These are phyloP conservation scores for Eretmodus cyanostictus DNA, from an alignment of 2,113 vertebrate genomes.

Conservation along the genomic window DNA sequence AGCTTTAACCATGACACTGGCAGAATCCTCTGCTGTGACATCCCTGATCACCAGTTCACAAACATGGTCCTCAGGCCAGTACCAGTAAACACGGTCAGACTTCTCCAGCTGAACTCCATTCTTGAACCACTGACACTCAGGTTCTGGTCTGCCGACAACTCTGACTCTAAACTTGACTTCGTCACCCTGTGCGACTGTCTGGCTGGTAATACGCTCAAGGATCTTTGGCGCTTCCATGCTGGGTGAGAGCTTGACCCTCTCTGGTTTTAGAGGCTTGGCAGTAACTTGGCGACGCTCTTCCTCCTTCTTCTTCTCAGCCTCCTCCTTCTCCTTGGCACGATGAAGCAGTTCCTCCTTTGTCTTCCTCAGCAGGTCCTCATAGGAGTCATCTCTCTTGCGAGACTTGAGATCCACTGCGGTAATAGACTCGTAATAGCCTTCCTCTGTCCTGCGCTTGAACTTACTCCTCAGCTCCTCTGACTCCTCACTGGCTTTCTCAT, in stretches of 20 bases:
- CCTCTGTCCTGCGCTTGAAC: conserved; percentile 96
- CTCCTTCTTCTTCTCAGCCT: conserved; percentile 86
- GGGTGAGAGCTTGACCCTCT: conserved; percentile 85
- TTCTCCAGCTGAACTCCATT: conserved; percentile 93
- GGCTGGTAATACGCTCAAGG: conserved; percentile 90
- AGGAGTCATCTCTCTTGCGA: conserved; percentile 91
- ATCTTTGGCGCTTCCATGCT: conserved; percentile 98
- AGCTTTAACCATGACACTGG: conserved; percentile 97
- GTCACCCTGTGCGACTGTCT: conserved; percentile 82
- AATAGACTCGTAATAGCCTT: conserved; percentile 97
- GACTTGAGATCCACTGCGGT: conserved; percentile 95
- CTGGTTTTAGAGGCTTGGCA: conserved; percentile 83
- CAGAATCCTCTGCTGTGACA: conserved; percentile 87
- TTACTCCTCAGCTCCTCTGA: conserved; percentile 92
- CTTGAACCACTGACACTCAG: conserved; percentile 97
- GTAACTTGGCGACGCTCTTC: conserved; percentile 80
- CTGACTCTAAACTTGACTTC: conserved; percentile 88
- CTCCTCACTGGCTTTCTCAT: conserved; percentile 87
- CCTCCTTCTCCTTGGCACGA: conserved; percentile 82
- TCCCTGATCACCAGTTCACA: conserved; percentile 91
- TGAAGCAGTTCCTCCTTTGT: conserved; percentile 96
- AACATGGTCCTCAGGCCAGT: conserved; percentile 94
- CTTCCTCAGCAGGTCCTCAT: conserved; percentile 90
- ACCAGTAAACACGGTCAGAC: conserved; percentile 88
- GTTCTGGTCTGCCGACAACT: conserved; percentile 89